Evolutionary conservation across 2,113 vertebrate species (phyloP).

Genomic region (Chiloscyllium plagiosum): DNA sequence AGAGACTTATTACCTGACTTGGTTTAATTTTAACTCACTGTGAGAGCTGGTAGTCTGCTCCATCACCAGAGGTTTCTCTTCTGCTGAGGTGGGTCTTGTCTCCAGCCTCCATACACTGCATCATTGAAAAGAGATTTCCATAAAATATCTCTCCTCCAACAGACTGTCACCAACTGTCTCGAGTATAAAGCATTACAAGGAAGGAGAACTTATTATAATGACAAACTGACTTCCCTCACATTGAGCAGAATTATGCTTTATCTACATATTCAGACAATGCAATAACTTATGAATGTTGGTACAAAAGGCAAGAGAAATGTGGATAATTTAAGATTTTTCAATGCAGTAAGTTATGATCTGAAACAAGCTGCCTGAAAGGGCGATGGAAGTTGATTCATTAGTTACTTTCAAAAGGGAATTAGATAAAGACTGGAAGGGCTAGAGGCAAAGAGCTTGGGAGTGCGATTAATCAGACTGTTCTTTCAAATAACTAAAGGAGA

Average conservation of each 20-base stretch:
- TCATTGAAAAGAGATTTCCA: no score
- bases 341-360: not conserved
- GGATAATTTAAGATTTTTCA: not conserved
- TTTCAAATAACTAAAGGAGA: not conserved
- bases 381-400: not conserved
- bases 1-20: no score
- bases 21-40: no score
- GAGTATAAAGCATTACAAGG: no score
- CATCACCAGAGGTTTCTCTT: no score
- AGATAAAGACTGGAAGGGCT: not conserved
- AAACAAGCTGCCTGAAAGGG: not conserved
- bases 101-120: no score
- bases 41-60: no score
- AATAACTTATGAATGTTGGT: not conserved
- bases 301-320: not conserved
- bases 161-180: no score
- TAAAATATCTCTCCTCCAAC: no score
- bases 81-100: no score
- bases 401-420: not conserved
- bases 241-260: not conserved
- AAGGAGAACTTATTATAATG: no score
- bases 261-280: not conserved
- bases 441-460: not conserved
- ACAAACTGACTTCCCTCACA: not conserved
- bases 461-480: not conserved